Evolutionary conservation across 2,888 invertebrate genomes (phyloP).

Genomic region (Trachelus iudaicus): DNA sequence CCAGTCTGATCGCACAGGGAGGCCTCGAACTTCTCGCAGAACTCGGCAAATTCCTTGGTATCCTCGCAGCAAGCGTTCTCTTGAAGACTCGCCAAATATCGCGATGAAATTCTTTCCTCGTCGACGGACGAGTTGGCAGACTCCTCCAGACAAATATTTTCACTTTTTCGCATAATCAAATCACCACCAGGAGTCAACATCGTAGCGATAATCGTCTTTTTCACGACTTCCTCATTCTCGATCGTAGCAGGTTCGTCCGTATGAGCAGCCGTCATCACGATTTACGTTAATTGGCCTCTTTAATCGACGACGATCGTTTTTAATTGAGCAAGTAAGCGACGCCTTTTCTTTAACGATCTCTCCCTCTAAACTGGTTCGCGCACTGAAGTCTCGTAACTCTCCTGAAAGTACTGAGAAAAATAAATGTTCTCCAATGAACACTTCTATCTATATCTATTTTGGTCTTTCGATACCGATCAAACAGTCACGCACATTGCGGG

Average conservation of each 20-base stretch:
- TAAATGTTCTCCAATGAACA: background rate
- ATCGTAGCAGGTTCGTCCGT: conserved; percentile 23
- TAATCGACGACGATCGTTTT: conserved; percentile 37
- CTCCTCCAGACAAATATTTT: background rate
- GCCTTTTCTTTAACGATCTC: conserved; percentile 18
- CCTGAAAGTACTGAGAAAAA: background rate
- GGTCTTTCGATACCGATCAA: background rate
- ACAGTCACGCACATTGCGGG: background rate
- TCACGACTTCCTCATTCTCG: background rate
- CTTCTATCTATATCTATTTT: background rate
- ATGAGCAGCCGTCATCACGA: conserved; percentile 41
- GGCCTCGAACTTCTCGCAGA: background rate
- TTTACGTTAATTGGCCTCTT: conserved; percentile 24
- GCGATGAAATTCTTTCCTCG: background rate
- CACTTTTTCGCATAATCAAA: background rate
- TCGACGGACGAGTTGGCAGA: background rate
- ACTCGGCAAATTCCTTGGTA: background rate
- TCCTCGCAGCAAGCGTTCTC: background rate
- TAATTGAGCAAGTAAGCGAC: conserved; percentile 30
- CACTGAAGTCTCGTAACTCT: background rate
- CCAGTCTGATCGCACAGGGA: background rate
- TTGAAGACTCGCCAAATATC: background rate
- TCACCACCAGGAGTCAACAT: background rate
- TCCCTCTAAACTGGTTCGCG: background rate
- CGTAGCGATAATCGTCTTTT: background rate